Percentiles rank a stretch among this genome's conserved stretches.
Evolutionary conservation across 2,797 vertebrate genomes (phyloP).

Genomic region (Leptatherina wallacei): DNA sequence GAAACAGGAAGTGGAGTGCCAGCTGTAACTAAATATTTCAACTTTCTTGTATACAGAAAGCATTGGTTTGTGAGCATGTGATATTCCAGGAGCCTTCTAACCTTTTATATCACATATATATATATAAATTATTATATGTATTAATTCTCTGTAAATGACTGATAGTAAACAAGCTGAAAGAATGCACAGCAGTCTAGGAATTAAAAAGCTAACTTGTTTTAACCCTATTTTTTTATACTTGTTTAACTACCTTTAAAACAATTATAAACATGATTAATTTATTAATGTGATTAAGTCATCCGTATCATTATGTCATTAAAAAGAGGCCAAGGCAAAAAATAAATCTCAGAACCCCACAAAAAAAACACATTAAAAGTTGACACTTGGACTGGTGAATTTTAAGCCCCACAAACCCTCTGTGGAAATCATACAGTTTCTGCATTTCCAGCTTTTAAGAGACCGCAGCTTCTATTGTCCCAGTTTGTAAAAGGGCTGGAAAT

Average conservation of each 20-base stretch:
- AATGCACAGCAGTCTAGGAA: neutral
- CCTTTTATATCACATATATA: too few species aligned
- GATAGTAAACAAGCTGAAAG: neutral
- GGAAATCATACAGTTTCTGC: slow-evolving; percentile 34
- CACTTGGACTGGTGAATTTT: slow-evolving; percentile 22
- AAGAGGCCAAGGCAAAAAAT: neutral
- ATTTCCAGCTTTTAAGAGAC: slow-evolving; percentile 56
- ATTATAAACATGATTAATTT: neutral
- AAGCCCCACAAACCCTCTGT: slow-evolving; percentile 24
- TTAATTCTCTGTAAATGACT: neutral
- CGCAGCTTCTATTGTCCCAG: slow-evolving; percentile 52
- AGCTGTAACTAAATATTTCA: neutral
- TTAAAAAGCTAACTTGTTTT: neutral
- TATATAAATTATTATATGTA: neutral
- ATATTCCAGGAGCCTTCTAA: neutral
- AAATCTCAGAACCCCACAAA: slow-evolving; percentile 4
- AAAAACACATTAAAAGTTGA: slow-evolving; percentile 1
- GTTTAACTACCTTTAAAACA: too few species aligned
- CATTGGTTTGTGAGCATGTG: neutral
- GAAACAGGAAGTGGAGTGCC: neutral
- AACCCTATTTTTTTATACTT: neutral
- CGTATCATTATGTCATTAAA: neutral
- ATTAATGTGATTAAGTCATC: neutral
- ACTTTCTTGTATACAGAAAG: neutral
- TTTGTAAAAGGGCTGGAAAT: slow-evolving; percentile 73